Evolutionary conservation across 2,888 invertebrate species (phyloP), one percentile per base, ranked within the genome.

Genomic region (Lutraria lutraria): DNA sequence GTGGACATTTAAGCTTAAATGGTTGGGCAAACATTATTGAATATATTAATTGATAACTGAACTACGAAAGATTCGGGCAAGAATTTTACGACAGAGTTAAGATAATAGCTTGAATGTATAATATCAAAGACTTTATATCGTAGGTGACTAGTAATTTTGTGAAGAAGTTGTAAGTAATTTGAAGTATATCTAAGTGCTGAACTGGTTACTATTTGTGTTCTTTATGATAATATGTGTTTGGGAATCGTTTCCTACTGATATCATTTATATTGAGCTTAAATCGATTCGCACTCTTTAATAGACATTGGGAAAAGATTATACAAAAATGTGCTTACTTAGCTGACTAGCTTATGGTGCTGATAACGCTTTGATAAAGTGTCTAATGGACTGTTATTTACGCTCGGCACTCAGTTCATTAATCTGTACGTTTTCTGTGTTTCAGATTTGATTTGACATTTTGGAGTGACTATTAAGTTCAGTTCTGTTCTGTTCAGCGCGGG

Each of bases 131-230:
- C 34, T 34, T 6, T 34, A 76, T 34, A 76, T 34, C 76, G 34
- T 76, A 34, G 12, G 76, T 76, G 31, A 76, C 76, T 76, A 6
- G 13, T 15, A 76, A 76, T 6, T 15, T 34, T 19, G 34, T 16
- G 31, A 31, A 76, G 15, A 76, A 29, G 29, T 72, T 25, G 31
- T 34, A 76, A 76, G 76, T 76, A 34, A 25, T 12, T 63, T 76
- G 29, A 34, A 76, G 76, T 76, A 76, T 76, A 76, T 76, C 76
- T 31, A 15, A 86, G 91, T 86, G 91, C 68, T 91, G 88, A 89
- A 89, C 63, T 83, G 85, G 87, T 85, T 83, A 91, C 79, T 85
- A 88, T 91, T 91, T 91, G 89, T 89, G 87, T 91, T 89, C 89
- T 86, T 89, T 60, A 82, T 88, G 89, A 91, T 89, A 91, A 89